Evolutionary conservation across 2,113 vertebrate genomes (phyloP), one percentile per base, ranked within the genome.

Genomic region (Philantomba maxwellii): DNA sequence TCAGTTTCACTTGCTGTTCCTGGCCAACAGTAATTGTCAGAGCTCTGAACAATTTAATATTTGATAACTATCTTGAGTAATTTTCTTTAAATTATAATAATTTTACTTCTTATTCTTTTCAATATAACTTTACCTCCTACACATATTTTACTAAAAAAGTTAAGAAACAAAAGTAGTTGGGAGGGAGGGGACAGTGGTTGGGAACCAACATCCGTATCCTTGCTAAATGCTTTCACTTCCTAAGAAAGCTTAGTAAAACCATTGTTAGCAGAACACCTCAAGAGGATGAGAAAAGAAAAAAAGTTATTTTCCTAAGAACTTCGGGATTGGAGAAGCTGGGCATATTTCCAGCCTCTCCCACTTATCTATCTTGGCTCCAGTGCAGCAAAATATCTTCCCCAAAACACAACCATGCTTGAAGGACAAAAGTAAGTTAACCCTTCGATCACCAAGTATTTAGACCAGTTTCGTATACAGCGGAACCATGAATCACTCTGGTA

Each of bases 221-320:
- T 26, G 25, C 6, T 47, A 87, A 26, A 60, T 55, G 16, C 0
- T 80, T 88, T 39, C 25, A 16, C 11, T 73, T 91, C 4, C 45
- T 91, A 58, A 93, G 36, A 87, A 81, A 96, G 36, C 55, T 84
- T 33, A 73, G 49, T 15, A 75, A 89, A 94, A 43, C 5, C 55
- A 43, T 57, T 39, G 49, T 57, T 80, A 85, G n/a, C 23, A 53
- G 85, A 96, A 85, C 66, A 96, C 51, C 89, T 93, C 94, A 45
- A 49, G 33, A 75, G 43, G 77, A 93, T 64, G 66, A 92, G 55
- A 62, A 91, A 77, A 81, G 78, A 88, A 75, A 57, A 86, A 43
- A 94, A 89, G 7, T 8, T 64, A 70, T 78, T 97, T 95, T 94
- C 73, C 82, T 89, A 95, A 94, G 60, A 78, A 88, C 83, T 43